A percentile compares a stretch with the other conserved stretches of the same genome.
phyloP scores from a whole-genome alignment of 2,888 invertebrate species.

The Scrobipalpa costella region DNA sequence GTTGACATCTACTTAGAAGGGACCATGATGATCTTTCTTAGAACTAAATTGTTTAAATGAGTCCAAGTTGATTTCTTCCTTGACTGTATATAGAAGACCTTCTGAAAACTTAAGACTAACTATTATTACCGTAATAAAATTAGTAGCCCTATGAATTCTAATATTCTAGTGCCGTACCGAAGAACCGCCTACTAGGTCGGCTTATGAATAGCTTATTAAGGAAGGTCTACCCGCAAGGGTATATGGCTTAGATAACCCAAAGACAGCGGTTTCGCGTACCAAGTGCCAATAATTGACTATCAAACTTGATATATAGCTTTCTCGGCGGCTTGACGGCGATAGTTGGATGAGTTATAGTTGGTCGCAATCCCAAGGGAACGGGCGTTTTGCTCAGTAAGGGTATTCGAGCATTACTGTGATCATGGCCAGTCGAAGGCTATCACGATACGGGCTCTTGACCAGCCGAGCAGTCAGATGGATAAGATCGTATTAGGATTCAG shows the following conservation, averaged over 20 bases:
- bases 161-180: constrained; percentile 1
- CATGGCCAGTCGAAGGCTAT: not conserved
- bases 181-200: constrained; percentile 37
- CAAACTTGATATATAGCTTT: constrained; percentile 77
- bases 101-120: not conserved
- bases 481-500: constrained; percentile 7
- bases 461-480: constrained; percentile 12
- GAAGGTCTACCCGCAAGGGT: constrained; percentile 50
- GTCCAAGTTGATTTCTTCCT: not conserved
- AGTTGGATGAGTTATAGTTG: constrained; percentile 71
- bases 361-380: constrained; percentile 57
- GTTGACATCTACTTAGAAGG: constrained; percentile 10
- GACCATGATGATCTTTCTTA: not conserved
- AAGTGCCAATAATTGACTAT: constrained; percentile 79
- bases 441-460: constrained; percentile 14
- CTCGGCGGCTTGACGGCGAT: constrained; percentile 67
- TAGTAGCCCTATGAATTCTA: constrained; percentile 14
- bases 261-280: constrained; percentile 66
- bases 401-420: constrained; percentile 24
- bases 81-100: not conserved
- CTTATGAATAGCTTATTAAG: constrained; percentile 66
- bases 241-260: constrained; percentile 62
- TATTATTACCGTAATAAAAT: constrained; percentile 9
- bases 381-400: constrained; percentile 49
- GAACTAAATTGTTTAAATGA: not conserved